Percentiles rank a stretch among this genome's conserved stretches.
Conservation (phyloP, 1,140 invertebrate species). For the Stegodyphus dumicola region DNA sequence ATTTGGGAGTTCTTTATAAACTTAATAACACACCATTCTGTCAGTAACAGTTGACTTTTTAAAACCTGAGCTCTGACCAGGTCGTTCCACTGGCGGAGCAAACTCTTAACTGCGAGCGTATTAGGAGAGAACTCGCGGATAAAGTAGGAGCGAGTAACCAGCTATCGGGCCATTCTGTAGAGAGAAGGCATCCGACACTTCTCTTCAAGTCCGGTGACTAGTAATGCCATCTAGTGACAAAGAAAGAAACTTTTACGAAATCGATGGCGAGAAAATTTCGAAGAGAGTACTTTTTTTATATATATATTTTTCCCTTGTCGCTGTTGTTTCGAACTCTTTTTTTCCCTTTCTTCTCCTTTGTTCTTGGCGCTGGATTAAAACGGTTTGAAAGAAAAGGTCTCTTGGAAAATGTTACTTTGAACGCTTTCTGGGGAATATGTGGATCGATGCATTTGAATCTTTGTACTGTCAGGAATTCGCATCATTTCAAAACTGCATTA, state of each 20-base stretch:
- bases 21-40: background rate
- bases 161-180: constrained; percentile 37
- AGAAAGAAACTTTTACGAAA: background rate
- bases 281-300: constrained; percentile 25
- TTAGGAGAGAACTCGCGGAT: constrained; percentile 51
- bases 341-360: constrained; percentile 32
- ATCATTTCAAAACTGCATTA: constrained; percentile 20
- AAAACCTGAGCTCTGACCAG: background rate
- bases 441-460: constrained; percentile 44
- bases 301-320: constrained; percentile 12
- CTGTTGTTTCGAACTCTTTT: constrained; percentile 16
- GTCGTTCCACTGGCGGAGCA: background rate
- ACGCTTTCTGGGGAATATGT: constrained; percentile 32
- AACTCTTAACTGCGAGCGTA: constrained; percentile 40
- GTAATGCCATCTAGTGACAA: constrained; percentile 41
- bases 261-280: constrained; percentile 44
- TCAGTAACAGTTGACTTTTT: background rate
- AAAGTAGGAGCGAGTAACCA: constrained; percentile 37
- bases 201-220: constrained; percentile 1
- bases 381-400: constrained; percentile 31
- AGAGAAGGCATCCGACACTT: constrained; percentile 26
- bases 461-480: constrained; percentile 12
- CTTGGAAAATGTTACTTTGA: constrained; percentile 53
- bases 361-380: constrained; percentile 53
- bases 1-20: too few species aligned